These are phyloP conservation scores for Calameuta pallipes DNA, from an alignment of 2,888 invertebrate genomes.

Conservation along the genomic window DNA sequence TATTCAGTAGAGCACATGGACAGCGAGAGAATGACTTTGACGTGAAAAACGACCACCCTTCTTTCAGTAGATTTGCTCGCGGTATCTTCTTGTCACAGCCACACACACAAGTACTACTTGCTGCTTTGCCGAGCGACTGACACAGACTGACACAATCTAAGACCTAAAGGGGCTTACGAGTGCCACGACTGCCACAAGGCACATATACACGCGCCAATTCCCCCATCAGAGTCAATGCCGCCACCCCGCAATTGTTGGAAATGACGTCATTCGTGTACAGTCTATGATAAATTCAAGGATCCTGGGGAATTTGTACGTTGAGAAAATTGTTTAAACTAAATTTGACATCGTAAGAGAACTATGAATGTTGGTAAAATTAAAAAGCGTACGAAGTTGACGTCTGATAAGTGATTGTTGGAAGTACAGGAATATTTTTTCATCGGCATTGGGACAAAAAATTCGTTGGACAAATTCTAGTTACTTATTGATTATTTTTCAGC, in stretches of 20 bases:
- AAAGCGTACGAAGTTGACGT: background rate
- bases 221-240: conserved; percentile 4
- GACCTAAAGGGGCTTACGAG: conserved; percentile 19
- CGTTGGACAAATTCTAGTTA: background rate
- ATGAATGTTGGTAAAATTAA: background rate
- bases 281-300: background rate
- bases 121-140: conserved; percentile 39
- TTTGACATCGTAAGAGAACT: background rate
- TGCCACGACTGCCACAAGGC: conserved; percentile 29
- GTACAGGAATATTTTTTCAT: background rate
- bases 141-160: conserved; percentile 44
- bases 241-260: background rate
- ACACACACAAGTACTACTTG: conserved; percentile 32
- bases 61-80: conserved; percentile 38
- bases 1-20: conserved; percentile 55
- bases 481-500: background rate
- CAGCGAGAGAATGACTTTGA: conserved; percentile 29
- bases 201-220: conserved; percentile 34
- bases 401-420: background rate
- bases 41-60: conserved; percentile 37
- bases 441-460: background rate
- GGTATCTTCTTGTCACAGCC: conserved; percentile 42
- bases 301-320: background rate
- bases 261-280: conserved; percentile 43
- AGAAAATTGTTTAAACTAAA: background rate